Conservation (phyloP, 1,140 invertebrate genomes). For the Telenomus remus region DNA sequence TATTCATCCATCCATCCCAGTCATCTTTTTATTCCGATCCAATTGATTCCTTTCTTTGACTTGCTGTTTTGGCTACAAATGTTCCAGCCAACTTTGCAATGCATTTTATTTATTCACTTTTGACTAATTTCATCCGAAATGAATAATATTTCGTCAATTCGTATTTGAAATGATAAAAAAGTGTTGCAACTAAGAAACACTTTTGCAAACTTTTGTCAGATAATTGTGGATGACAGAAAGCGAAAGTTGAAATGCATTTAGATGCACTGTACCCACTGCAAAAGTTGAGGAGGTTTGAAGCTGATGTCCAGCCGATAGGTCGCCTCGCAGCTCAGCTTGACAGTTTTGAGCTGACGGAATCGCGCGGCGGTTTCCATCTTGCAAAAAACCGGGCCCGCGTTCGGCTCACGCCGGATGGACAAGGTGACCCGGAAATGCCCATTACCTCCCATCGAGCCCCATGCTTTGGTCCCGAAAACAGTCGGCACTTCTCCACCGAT, state of each 20-base stretch:
- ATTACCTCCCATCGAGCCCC: constrained; percentile 69
- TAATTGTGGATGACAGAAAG: no score
- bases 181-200: no score
- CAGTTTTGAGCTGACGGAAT: constrained; percentile 74
- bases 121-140: no score
- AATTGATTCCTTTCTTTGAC: no score
- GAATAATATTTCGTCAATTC: no score
- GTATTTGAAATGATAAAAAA: no score
- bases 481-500: constrained; percentile 21
- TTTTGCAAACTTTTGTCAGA: no score
- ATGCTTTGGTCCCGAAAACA: constrained; percentile 50
- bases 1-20: no score
- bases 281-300: constrained; percentile 75
- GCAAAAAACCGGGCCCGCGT: constrained; percentile 73
- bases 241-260: constrained; percentile 27
- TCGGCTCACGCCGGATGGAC: constrained; percentile 73
- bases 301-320: constrained; percentile 75
- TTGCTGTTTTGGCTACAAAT: no score
- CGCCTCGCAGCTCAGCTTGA: constrained; percentile 74
- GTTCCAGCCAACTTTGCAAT: no score
- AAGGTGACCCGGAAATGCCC: constrained; percentile 75
- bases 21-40: no score
- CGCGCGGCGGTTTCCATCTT: constrained; percentile 75
- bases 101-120: no score
- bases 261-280: constrained; percentile 73